Evolutionary conservation across 2,888 invertebrate genomes (phyloP).

Genomic region (Tridacna gigas): DNA sequence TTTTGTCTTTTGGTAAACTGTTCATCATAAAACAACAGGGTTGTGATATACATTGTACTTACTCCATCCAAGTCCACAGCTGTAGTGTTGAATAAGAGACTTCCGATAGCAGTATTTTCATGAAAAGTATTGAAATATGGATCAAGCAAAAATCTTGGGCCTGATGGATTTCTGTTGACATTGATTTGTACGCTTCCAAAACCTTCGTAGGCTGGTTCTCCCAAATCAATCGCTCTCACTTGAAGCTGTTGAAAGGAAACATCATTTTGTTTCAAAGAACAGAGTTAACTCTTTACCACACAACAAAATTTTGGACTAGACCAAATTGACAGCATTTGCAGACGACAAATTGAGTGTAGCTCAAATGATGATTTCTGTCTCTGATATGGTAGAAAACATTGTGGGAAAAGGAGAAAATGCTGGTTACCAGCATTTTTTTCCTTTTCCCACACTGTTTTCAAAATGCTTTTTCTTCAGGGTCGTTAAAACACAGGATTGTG

Average conservation of each 20-base stretch:
- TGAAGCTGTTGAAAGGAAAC: constrained; percentile 57
- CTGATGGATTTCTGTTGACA: constrained; percentile 75
- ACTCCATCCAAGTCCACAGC: constrained; percentile 70
- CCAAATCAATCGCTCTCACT: constrained; percentile 70
- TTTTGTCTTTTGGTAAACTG: no score
- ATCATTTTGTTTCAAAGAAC: no score
- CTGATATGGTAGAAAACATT: no score
- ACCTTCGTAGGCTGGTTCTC: constrained; percentile 68
- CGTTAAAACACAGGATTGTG: no score
- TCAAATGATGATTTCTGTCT: no score
- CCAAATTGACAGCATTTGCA: no score
- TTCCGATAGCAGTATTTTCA: constrained; percentile 39
- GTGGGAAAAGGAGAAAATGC: constrained; percentile 10
- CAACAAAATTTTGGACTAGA: no score
- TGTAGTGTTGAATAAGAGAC: constrained; percentile 59
- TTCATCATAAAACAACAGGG: no score
- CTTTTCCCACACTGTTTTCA: no score
- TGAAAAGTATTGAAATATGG: constrained; percentile 43
- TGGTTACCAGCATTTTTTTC: background rate
- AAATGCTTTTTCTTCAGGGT: no score
- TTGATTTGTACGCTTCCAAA: constrained; percentile 72
- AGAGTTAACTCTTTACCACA: no score
- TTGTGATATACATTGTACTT: constrained; percentile 13
- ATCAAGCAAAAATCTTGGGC: constrained; percentile 53
- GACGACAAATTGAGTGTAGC: no score